A percentile compares a stretch with the other conserved stretches of the same genome.
Conservation (phyloP, 2,888 invertebrate species). For the Drosophila gaucha region DNA sequence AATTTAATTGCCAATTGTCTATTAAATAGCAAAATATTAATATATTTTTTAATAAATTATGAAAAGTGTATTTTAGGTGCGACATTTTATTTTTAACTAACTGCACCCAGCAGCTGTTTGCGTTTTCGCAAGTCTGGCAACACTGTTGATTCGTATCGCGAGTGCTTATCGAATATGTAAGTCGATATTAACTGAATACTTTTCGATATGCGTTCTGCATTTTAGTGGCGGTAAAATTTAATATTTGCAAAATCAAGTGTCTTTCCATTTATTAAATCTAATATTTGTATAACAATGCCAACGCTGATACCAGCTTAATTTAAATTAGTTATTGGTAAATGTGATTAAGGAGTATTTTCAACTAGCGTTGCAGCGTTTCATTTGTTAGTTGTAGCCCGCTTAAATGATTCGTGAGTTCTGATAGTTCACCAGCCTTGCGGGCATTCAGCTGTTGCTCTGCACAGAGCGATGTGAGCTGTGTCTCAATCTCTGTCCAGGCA, state of each 20-base stretch:
- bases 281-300: neutral
- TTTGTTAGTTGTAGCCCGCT: conserved; percentile 50
- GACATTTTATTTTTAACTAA: neutral
- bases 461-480: conserved; percentile 85
- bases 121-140: conserved; percentile 18
- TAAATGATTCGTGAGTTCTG: conserved; percentile 65
- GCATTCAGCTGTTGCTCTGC: conserved; percentile 36
- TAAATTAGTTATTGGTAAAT: conserved; percentile 27
- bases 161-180: neutral
- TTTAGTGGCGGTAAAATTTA: neutral
- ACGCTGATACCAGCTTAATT: neutral
- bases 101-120: conserved; percentile 12
- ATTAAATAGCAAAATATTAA: neutral
- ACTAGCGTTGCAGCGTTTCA: conserved; percentile 55
- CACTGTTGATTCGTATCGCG: neutral
- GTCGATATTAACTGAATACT: neutral
- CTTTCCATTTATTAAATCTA: conserved; percentile 39
- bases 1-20: neutral
- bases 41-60: neutral
- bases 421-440: conserved; percentile 52
- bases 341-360: neutral
- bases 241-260: neutral
- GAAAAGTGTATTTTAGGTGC: conserved; percentile 15
- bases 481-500: conserved; percentile 89
- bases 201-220: neutral